Conservation (phyloP, 1,140 invertebrate species). For the Meloidogyne exigua region DNA sequence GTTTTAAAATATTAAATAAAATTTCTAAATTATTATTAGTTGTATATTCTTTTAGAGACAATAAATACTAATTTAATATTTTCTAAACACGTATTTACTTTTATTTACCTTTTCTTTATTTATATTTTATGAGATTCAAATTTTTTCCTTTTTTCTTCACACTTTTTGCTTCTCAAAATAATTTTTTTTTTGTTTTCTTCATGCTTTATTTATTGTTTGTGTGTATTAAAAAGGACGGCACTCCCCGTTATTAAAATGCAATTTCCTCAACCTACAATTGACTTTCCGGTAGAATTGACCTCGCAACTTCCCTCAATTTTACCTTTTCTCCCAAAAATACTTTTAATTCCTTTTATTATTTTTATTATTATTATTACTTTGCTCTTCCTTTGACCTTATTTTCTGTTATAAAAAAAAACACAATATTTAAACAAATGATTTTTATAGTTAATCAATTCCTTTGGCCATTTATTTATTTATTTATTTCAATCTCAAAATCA, state of each 20-base stretch:
- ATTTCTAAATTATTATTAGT: too few species aligned
- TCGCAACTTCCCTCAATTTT: neutral
- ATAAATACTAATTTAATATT: too few species aligned
- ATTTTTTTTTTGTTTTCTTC: neutral
- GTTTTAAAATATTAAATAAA: too few species aligned
- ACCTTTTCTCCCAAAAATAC: neutral
- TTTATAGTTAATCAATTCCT: neutral
- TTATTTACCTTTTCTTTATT: neutral
- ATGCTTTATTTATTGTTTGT: slow-evolving; percentile 5
- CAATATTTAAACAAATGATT: too few species aligned
- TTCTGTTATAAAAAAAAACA: neutral
- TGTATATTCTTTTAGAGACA: too few species aligned
- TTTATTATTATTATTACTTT: neutral
- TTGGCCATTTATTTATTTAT: neutral
- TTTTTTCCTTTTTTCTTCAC: neutral
- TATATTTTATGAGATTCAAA: neutral
- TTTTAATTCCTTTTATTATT: neutral
- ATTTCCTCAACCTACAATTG: neutral
- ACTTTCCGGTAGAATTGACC: neutral
- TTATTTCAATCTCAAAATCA: neutral
- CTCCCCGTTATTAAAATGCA: slow-evolving; percentile 2
- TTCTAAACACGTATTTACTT: too few species aligned
- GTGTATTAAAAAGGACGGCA: neutral
- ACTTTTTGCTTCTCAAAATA: neutral
- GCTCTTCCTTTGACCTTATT: neutral